Evolutionary conservation across 53 echinoderm and acorn worm species (phyloP).

Genomic region (Apostichopus leukothele): DNA sequence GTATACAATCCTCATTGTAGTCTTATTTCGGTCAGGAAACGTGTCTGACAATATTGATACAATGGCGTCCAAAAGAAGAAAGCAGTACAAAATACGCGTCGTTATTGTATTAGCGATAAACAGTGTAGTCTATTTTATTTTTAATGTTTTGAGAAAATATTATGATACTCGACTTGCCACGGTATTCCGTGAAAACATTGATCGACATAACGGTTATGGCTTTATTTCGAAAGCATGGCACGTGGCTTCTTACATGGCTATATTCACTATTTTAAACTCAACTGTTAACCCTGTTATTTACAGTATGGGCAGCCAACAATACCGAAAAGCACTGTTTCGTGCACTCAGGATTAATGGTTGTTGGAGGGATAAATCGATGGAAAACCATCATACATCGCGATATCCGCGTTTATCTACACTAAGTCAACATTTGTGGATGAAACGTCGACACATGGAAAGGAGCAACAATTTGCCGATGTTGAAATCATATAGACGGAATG

Average conservation of each 20-base stretch:
- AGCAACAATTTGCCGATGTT: neutral
- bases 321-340: neutral
- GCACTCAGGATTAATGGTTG: neutral
- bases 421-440: neutral
- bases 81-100: neutral
- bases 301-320: conserved; percentile 17
- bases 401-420: neutral
- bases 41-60: neutral
- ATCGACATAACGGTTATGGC: neutral
- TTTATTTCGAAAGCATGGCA: neutral
- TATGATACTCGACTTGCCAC: conserved; percentile 20
- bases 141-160: conserved; percentile 2
- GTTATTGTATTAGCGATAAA: conserved; percentile 1
- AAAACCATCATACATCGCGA: neutral
- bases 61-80: neutral
- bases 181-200: neutral
- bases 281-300: conserved; percentile 32
- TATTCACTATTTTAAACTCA: conserved; percentile 25
- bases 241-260: conserved; percentile 34
- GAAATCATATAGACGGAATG: neutral
- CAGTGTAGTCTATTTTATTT: conserved; percentile 9
- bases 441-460: neutral
- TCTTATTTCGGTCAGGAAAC: neutral
- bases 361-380: neutral
- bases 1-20: neutral